A percentile compares a stretch with the other conserved stretches of the same genome.
Evolutionary conservation across 2,888 invertebrate genomes (phyloP).

Genomic region (Meiosimyza platycephala): DNA sequence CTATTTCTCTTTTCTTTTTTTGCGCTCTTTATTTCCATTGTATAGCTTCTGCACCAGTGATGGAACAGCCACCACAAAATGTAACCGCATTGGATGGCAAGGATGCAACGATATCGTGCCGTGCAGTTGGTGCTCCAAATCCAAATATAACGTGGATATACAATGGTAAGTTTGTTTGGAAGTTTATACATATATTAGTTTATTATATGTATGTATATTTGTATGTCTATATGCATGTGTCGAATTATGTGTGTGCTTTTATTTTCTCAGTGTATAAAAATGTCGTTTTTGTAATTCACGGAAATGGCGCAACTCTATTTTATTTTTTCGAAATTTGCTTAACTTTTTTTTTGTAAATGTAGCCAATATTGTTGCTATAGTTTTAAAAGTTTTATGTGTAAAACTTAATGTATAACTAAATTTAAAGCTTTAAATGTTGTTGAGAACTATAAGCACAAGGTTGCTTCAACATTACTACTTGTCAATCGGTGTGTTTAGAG

Average conservation of each 20-base stretch:
- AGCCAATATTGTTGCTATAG: no score
- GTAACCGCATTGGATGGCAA: slow-evolving; percentile 92
- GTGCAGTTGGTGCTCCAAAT: slow-evolving; percentile 89
- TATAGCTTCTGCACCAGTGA: slow-evolving; percentile 86
- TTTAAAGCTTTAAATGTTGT: no score
- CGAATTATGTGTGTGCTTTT: not conserved
- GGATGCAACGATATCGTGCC: slow-evolving; percentile 88
- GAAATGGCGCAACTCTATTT: not conserved
- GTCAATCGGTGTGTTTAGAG: no score
- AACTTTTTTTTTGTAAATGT: no score
- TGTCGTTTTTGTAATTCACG: not conserved
- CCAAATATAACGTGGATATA: slow-evolving; percentile 93
- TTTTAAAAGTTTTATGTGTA: no score
- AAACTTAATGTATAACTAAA: no score
- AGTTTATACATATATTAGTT: no score
- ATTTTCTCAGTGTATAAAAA: not conserved
- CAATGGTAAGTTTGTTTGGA: slow-evolving; percentile 77
- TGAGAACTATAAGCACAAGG: no score
- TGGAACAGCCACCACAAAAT: slow-evolving; percentile 87
- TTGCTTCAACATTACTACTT: no score
- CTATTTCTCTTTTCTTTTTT: slow-evolving; percentile 3
- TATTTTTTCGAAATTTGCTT: not conserved
- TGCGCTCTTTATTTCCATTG: slow-evolving; percentile 49
- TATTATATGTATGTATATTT: not conserved
- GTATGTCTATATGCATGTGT: slow-evolving; percentile 1